Evolutionary conservation across 2,888 invertebrate species (phyloP).

Genomic region (Sinodicranocentrus sp.): DNA sequence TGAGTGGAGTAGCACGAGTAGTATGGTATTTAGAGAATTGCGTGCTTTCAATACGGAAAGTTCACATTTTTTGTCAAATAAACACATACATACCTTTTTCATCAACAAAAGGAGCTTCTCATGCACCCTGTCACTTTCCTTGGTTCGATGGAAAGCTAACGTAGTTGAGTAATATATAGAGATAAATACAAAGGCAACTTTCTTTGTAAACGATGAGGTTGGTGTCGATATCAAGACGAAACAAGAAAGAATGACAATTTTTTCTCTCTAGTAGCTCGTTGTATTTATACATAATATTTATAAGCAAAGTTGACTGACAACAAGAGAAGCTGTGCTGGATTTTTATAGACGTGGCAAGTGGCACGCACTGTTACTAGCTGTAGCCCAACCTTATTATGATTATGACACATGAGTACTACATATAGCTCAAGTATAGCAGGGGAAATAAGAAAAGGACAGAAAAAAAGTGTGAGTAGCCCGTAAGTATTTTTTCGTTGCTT

Average conservation of each 20-base stretch:
- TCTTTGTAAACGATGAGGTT: background rate
- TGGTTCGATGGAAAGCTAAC: background rate
- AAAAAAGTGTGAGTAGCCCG: background rate
- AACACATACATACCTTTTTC: background rate
- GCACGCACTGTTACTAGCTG: background rate
- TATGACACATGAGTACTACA: constrained; percentile 10
- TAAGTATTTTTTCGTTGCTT: background rate
- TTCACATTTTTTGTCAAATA: no score
- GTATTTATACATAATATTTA: constrained; percentile 8
- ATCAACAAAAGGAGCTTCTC: constrained; percentile 26
- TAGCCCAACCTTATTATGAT: constrained; percentile 25
- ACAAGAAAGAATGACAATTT: background rate
- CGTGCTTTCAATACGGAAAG: no score
- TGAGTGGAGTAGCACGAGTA: no score
- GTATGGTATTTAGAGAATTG: no score
- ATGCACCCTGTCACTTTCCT: constrained; percentile 26
- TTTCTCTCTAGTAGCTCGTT: background rate
- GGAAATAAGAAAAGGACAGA: background rate
- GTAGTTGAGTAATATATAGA: background rate
- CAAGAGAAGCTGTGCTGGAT: background rate
- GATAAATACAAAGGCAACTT: background rate
- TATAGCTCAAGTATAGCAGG: background rate
- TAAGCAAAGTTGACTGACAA: constrained; percentile 15
- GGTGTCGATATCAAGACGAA: constrained; percentile 1
- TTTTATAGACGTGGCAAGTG: constrained; percentile 1